These are phyloP conservation scores for Phlogophora meticulosa DNA, from an alignment of 2,888 invertebrate genomes.

Conservation along the genomic window DNA sequence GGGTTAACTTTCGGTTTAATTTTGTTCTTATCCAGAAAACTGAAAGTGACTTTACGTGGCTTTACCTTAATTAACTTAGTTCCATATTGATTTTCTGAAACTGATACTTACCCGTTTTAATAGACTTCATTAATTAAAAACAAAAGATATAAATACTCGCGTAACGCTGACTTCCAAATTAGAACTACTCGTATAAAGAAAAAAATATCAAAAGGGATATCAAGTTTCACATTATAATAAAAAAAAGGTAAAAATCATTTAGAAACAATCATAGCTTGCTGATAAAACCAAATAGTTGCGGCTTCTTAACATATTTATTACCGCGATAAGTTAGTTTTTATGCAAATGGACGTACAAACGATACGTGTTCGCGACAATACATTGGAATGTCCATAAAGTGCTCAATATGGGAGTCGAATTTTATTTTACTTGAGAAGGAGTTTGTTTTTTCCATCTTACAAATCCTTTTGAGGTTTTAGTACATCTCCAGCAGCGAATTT, in stretches of 20 bases:
- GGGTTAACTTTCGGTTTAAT: no score
- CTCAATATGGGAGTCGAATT: conserved; percentile 49
- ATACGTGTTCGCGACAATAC: conserved; percentile 54
- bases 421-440: conserved; percentile 40
- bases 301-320: conserved; percentile 64
- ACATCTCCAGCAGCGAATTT: conserved; percentile 3
- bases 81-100: conserved; percentile 2
- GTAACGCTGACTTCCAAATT: conserved; percentile 21
- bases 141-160: conserved; percentile 2
- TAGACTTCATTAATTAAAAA: conserved; percentile 29
- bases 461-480: conserved; percentile 18
- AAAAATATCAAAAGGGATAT: conserved; percentile 31
- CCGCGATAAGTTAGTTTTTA: conserved; percentile 54
- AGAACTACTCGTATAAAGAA: conserved; percentile 4
- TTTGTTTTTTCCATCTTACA: conserved; percentile 23
- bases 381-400: conserved; percentile 54
- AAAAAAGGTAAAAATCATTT: conserved; percentile 41
- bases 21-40: no score
- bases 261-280: conserved; percentile 46
- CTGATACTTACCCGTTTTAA: conserved; percentile 23
- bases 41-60: neutral
- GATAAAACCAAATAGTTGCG: conserved; percentile 60
- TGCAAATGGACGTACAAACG: conserved; percentile 43
- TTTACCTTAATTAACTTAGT: neutral
- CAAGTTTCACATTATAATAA: conserved; percentile 56